A percentile compares a stretch with the other conserved stretches of the same genome.
Conservation (phyloP, 2,113 vertebrate species). For the Stigmatopora nigra region DNA sequence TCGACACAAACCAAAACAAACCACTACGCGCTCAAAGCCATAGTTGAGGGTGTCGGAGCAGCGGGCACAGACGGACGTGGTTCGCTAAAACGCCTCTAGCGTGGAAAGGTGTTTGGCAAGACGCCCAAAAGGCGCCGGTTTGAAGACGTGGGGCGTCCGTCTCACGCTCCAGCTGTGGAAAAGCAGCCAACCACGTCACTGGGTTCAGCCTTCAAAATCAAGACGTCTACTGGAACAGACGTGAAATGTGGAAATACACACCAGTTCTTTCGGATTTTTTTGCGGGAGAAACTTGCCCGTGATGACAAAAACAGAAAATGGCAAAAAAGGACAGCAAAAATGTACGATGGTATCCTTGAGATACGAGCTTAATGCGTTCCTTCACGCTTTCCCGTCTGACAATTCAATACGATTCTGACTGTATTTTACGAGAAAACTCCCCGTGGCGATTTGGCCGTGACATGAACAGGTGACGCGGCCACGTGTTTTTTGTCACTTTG, state of each 20-base stretch:
- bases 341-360: too few species aligned
- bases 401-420: neutral
- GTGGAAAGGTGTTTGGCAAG: constrained; percentile 75
- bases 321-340: constrained; percentile 22
- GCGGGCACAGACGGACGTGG: constrained; percentile 52
- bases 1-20: constrained; percentile 50
- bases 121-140: constrained; percentile 72
- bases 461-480: constrained; percentile 34
- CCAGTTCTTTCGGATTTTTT: constrained; percentile 47
- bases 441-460: constrained; percentile 15
- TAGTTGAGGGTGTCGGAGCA: constrained; percentile 63
- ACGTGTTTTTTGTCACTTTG: constrained; percentile 26
- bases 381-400: neutral
- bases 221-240: constrained; percentile 66
- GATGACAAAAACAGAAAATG: constrained; percentile 51
- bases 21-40: constrained; percentile 16
- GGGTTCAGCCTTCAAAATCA: constrained; percentile 75
- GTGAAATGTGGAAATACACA: constrained; percentile 75
- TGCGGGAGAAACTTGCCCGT: constrained; percentile 45
- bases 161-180: constrained; percentile 53
- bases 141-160: constrained; percentile 73
- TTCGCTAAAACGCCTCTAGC: constrained; percentile 69
- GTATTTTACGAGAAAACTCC: constrained; percentile 1
- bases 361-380: neutral
- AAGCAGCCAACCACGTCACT: constrained; percentile 66